Evolutionary conservation across 2,888 invertebrate species (phyloP), one percentile per base, ranked within the genome.

Genomic region (Drosophila percnosoma): DNA sequence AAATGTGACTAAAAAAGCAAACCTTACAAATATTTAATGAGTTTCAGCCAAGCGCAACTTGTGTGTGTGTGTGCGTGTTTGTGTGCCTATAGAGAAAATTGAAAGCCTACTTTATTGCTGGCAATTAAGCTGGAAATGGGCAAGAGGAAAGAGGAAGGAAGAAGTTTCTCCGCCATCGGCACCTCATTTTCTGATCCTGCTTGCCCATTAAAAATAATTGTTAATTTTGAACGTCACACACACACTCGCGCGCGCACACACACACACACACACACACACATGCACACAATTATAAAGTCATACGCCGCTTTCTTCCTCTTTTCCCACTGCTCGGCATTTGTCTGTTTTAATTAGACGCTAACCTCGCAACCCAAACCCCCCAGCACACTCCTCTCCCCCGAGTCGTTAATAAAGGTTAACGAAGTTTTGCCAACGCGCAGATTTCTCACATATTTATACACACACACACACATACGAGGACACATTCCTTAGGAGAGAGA

Each of bases 351-450:
- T 87, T 88, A 88, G 84, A 84, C 75, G 75, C 68, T 58, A 36
- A 54, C 64, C 34, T 59, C 42, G 38, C 36, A 29, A 27, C 24
- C 2, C 24, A 24, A 7, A 13, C 21, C 38, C 2, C 21, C 10
- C 34, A 21, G 36, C 45, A 13, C 21, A 1, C 2, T 15, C 29
- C 65, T 31, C 13, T 48, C 18, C 36, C 42, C 55, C 53, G 53
- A 61, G 78, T 68, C 82, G 86, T 87, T 87, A 87, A 88, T 87
- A 87, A 88, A 87, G 89, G 87, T 89, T 87, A 84, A 86, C 81
- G 72, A 88, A 88, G 86, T 86, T 88, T 72, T 76, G 73, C 74
- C 77, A 68, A 64, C 66, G 84, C 83, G 78, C 84, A 86, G 87
- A 87, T 87, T 87, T 87, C 81, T 84, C 78, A 83, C 87, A 82